These are phyloP conservation scores for Cervus canadensis DNA, from an alignment of 2,113 vertebrate genomes.

Conservation along the genomic window DNA sequence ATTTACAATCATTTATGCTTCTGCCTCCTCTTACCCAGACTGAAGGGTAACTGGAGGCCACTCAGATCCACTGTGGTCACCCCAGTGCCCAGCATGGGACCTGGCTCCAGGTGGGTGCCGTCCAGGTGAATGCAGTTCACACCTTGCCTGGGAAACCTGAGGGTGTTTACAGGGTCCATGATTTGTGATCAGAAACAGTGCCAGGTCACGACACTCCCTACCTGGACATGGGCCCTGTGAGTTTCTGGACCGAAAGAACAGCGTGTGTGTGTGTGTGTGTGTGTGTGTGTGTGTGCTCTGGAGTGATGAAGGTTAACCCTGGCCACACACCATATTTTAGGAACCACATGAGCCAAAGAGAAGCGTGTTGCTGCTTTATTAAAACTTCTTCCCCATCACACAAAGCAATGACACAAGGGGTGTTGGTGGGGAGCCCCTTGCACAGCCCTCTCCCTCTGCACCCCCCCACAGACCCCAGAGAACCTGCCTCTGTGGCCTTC, in stretches of 20 bases:
- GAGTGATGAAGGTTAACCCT: rapidly evolving
- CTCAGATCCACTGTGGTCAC: not conserved
- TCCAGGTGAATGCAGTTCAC: not conserved
- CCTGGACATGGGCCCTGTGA: not conserved
- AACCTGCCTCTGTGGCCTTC: not conserved
- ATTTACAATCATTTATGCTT: not conserved
- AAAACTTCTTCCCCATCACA: not conserved
- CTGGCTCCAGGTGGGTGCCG: not conserved
- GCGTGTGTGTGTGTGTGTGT: not conserved
- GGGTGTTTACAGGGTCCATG: not conserved
- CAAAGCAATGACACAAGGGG: conserved; percentile 3
- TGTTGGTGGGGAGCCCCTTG: not conserved
- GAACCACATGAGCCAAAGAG: not conserved
- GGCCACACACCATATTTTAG: not conserved
- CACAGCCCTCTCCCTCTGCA: not conserved
- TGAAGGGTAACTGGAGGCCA: not conserved
- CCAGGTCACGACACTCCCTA: not conserved
- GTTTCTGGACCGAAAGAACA: not conserved
- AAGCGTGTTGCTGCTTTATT: conserved; percentile 63
- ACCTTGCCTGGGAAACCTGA: not conserved
- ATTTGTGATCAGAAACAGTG: not conserved
- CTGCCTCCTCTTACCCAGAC: not conserved
- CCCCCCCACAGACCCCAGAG: not conserved
- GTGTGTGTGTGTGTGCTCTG: no score
- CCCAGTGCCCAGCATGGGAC: not conserved